Evolutionary conservation across 2,888 invertebrate species (phyloP), one percentile per base, ranked within the genome.

Genomic region (Drosophila hamatofila): DNA sequence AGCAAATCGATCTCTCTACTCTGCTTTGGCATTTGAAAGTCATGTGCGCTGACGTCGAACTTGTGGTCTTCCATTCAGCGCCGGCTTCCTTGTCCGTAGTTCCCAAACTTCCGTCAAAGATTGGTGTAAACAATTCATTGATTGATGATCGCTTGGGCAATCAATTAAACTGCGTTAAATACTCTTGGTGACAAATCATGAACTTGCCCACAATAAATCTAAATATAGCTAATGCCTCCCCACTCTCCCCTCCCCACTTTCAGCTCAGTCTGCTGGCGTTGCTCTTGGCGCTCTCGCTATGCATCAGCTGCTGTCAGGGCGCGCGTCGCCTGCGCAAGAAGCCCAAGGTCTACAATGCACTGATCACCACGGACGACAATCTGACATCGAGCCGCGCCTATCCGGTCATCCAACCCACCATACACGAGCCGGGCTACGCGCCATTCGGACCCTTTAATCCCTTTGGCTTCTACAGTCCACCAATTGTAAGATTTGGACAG

Each of bases 331-430:
- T 87, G 41, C 83, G 92, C 33, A 94, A 95, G 72, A 94, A 95
- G 1, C 96, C 96, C 0, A 96, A 96, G 91, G 95, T 96, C 37
- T 96, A 96, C 93, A 96, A 96, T 91, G 96, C 96, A 0, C 94
- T 96, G 63, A 96, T 96, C 90, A 96, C 96, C 4, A 96, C 96
- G 7, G 96, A 96, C 89, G 96, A 96, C 90, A 96, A 96, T 91
- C 92, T 96, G 60, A 94, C 95, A 58, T 96, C 96, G 1, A 96
- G 96, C 83, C 95, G 96, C 68, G 96, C 96, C 0, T 96, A 94
- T 91, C 96, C 96, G 0, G 95, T 96, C 48, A 95, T 96, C 78
- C 96, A 96, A 82, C 96, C 96, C 9, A 95, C 96, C 12, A 92
- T 96, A 46, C 95, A 96, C 69, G 95, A 95, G 71, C 93, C 95